These are phyloP conservation scores for Cotesia typhae DNA, from an alignment of 1,140 invertebrate genomes.

Conservation along the genomic window DNA sequence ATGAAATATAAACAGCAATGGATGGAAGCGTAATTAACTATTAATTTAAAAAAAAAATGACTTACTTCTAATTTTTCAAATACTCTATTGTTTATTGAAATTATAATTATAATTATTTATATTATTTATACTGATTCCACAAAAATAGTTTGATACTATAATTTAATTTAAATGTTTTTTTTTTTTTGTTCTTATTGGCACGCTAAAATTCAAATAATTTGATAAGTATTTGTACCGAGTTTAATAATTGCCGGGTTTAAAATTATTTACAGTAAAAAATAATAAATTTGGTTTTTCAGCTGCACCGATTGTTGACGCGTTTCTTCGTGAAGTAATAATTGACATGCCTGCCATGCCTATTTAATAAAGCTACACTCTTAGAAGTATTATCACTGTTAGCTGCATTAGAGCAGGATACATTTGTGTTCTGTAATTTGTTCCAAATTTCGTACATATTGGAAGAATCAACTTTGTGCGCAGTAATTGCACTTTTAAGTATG, in stretches of 20 bases:
- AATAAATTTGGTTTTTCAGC: conserved; percentile 38
- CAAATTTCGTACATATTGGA: conserved; percentile 57
- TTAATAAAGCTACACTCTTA: conserved; percentile 26
- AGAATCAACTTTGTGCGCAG: conserved; percentile 56
- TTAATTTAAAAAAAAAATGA: not conserved
- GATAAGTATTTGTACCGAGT: too few relatives aligned
- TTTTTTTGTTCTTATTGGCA: too few relatives aligned
- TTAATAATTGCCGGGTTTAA: not conserved
- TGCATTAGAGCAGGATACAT: conserved; percentile 45
- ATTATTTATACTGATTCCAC: too few relatives aligned
- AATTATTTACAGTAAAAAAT: conserved; percentile 11
- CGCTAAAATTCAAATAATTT: not conserved
- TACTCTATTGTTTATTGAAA: not conserved
- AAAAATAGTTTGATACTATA: too few relatives aligned
- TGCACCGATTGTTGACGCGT: conserved; percentile 46
- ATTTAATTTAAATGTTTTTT: not conserved
- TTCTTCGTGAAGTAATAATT: conserved; percentile 49
- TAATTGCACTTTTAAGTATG: conserved; percentile 56
- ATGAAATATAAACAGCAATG: conserved; percentile 1
- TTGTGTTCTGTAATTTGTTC: conserved; percentile 53
- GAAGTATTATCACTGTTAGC: conserved; percentile 42
- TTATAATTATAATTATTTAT: not conserved
- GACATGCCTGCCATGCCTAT: conserved; percentile 48
- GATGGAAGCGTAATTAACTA: conserved; percentile 21
- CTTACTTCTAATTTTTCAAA: conserved; percentile 1